A percentile compares a stretch with the other conserved stretches of the same genome.
Conservation (phyloP, 2,113 vertebrate genomes). For the Motacilla alba region DNA sequence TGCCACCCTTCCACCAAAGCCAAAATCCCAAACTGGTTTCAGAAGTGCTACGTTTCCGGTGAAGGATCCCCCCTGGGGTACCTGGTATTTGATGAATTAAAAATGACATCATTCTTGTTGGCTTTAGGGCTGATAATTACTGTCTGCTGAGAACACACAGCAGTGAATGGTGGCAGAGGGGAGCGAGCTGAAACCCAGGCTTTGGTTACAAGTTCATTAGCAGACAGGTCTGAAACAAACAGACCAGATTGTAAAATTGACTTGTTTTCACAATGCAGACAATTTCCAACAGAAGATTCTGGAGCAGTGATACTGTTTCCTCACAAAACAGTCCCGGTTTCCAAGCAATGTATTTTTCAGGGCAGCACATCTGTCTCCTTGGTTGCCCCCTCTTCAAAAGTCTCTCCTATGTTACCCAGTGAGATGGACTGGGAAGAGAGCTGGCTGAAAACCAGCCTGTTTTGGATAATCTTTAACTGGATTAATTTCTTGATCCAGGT, state of each 20-base stretch:
- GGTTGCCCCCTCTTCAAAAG: neutral
- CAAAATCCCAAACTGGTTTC: neutral
- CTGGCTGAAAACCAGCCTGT: neutral
- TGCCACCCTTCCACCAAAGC: neutral
- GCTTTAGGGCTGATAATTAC: constrained; percentile 25
- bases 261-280: neutral
- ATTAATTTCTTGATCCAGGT: neutral
- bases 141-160: neutral
- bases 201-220: neutral
- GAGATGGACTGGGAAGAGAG: neutral
- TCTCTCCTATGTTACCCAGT: neutral
- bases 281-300: neutral
- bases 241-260: neutral
- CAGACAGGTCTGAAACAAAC: neutral
- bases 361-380: neutral
- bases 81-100: constrained; percentile 27
- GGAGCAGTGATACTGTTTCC: neutral
- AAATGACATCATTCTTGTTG: constrained; percentile 29
- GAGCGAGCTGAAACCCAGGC: neutral
- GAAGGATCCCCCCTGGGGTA: constrained; percentile 9
- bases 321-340: neutral
- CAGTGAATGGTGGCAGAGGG: neutral
- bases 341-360: neutral
- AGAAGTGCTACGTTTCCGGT: neutral
- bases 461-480: neutral